These are phyloP conservation scores for Aproaerema taeniolella DNA, from an alignment of 2,888 invertebrate genomes.

Conservation along the genomic window DNA sequence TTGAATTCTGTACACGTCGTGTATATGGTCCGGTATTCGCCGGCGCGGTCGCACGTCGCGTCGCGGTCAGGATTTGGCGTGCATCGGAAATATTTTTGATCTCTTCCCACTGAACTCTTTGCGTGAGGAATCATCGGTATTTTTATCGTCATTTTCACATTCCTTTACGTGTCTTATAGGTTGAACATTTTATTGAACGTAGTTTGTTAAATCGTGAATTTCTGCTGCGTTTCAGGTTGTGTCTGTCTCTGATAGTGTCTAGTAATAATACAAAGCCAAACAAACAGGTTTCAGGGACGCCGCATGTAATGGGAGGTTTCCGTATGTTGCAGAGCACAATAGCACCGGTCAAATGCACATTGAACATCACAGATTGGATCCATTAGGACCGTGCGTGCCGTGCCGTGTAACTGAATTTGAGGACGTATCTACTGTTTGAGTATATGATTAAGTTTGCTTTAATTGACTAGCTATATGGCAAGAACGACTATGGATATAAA, in stretches of 20 bases:
- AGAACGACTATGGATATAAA: too few species aligned
- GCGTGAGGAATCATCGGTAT: conserved; percentile 46
- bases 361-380: conserved; percentile 35
- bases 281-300: conserved; percentile 31
- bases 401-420: conserved; percentile 16
- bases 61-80: conserved; percentile 61
- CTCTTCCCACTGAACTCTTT: conserved; percentile 47
- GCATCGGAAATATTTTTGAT: conserved; percentile 62
- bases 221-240: not conserved
- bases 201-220: too few species aligned
- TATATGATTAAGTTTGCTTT: too few species aligned
- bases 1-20: conserved; percentile 58
- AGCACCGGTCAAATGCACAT: conserved; percentile 32
- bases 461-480: too few species aligned
- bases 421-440: too few species aligned
- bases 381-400: conserved; percentile 25
- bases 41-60: conserved; percentile 45
- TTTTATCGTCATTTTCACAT: conserved; percentile 54
- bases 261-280: too few species aligned
- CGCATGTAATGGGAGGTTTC: conserved; percentile 37
- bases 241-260: too few species aligned
- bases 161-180: conserved; percentile 21
- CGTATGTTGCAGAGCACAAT: conserved; percentile 36
- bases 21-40: conserved; percentile 40
- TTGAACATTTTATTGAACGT: too few species aligned